phyloP scores from a whole-genome alignment of 2,113 vertebrate species.

The Rhadina sibilatrix region DNA sequence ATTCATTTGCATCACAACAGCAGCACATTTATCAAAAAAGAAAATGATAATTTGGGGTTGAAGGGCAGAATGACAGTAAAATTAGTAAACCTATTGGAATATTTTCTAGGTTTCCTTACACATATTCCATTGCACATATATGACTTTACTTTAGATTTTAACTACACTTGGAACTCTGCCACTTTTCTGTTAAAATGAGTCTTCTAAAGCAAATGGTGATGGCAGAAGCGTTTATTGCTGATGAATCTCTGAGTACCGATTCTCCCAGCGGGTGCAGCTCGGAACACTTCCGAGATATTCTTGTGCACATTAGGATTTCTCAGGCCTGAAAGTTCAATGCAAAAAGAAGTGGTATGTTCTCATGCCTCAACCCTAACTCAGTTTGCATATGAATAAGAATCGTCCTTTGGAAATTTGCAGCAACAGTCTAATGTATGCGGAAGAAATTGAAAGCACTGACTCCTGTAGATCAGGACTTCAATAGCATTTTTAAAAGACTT shows the following conservation, averaged over 20 bases:
- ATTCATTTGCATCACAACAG: background rate
- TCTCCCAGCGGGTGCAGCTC: background rate
- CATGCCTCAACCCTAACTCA: background rate
- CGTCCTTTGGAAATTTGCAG: background rate
- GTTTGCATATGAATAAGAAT: conserved; percentile 29
- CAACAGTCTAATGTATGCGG: background rate
- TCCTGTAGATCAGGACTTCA: background rate
- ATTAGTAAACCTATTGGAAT: background rate
- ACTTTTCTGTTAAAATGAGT: background rate
- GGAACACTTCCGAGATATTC: background rate
- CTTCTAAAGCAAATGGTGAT: background rate
- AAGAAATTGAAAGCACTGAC: conserved; percentile 7
- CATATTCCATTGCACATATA: background rate
- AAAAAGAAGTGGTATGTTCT: conserved; percentile 23
- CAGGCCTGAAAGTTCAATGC: background rate
- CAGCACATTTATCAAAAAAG: background rate
- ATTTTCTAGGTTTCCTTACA: background rate
- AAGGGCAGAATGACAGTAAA: background rate
- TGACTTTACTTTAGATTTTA: background rate
- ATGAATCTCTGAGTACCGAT: background rate
- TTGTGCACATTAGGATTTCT: conserved; percentile 10
- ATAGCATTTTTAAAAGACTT: background rate
- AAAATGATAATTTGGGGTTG: background rate
- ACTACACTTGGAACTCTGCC: background rate
- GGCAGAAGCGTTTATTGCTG: background rate